Percentiles rank a stretch among this genome's conserved stretches.
Conservation (phyloP, 2,888 invertebrate species). For the Amphipoea lucens region DNA sequence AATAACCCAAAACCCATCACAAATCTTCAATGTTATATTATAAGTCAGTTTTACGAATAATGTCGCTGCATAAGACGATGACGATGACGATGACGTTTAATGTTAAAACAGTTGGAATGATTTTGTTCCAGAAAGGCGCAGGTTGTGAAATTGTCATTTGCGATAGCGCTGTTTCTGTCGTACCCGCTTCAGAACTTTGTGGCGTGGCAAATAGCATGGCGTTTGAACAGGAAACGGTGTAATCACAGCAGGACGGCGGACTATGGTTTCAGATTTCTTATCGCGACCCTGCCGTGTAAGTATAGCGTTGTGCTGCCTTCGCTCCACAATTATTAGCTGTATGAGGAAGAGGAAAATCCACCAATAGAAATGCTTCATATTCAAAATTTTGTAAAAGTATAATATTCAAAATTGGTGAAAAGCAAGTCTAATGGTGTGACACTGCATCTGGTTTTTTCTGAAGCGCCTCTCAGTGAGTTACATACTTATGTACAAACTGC, state of each 20-base stretch:
- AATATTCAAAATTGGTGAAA: background rate
- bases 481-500: too few species aligned
- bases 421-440: too few species aligned
- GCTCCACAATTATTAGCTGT: too few species aligned
- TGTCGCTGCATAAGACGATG: background rate
- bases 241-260: background rate
- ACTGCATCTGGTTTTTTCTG: too few species aligned
- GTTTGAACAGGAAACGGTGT: background rate
- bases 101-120: background rate
- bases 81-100: too few species aligned
- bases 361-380: too few species aligned
- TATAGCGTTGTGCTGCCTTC: background rate
- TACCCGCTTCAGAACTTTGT: slow-evolving; percentile 97
- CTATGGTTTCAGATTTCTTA: background rate
- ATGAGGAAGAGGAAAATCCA: too few species aligned
- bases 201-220: slow-evolving; percentile 95
- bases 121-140: slow-evolving; percentile 90
- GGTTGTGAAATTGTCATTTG: slow-evolving; percentile 91
- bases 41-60: background rate
- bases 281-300: slow-evolving; percentile 39
- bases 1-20: background rate
- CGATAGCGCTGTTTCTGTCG: slow-evolving; percentile 94
- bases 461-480: too few species aligned
- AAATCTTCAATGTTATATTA: background rate
- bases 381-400: too few species aligned